phyloP scores from a whole-genome alignment of 2,113 vertebrate genomes.

The Vulpes ferrilata region DNA sequence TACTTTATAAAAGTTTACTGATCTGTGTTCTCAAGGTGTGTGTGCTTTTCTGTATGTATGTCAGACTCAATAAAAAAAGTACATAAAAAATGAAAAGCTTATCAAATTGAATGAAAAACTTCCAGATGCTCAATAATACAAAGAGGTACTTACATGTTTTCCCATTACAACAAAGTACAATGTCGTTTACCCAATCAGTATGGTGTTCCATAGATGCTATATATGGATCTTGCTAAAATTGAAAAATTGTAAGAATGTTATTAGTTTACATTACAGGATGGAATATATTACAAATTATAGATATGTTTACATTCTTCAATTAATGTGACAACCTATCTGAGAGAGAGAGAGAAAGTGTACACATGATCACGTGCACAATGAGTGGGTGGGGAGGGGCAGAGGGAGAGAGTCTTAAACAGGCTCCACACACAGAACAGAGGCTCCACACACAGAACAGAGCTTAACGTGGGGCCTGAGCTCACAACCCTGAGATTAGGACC shows the following conservation, averaged over 20 bases:
- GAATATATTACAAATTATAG: background rate
- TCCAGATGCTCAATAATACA: background rate
- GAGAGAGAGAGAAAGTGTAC: background rate
- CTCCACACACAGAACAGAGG: background rate
- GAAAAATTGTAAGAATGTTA: background rate
- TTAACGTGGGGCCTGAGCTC: background rate
- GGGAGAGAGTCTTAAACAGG: background rate
- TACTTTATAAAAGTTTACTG: background rate
- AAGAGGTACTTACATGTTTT: constrained; percentile 95
- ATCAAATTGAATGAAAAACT: background rate
- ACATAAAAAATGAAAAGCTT: background rate
- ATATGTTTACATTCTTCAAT: background rate
- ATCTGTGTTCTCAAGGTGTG: background rate
- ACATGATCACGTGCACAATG: background rate
- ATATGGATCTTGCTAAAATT: constrained; percentile 97
- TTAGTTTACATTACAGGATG: background rate
- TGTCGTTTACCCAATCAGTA: constrained; percentile 99
- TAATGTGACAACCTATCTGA: background rate
- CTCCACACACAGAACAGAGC: background rate
- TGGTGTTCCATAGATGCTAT: constrained; percentile 99
- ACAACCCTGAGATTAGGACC: background rate
- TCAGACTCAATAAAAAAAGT: background rate
- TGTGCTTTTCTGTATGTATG: constrained; percentile 13
- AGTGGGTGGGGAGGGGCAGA: background rate
- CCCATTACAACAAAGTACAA: constrained; percentile 98